phyloP scores from a whole-genome alignment of 2,888 invertebrate genomes.

The Macaria liturata region DNA sequence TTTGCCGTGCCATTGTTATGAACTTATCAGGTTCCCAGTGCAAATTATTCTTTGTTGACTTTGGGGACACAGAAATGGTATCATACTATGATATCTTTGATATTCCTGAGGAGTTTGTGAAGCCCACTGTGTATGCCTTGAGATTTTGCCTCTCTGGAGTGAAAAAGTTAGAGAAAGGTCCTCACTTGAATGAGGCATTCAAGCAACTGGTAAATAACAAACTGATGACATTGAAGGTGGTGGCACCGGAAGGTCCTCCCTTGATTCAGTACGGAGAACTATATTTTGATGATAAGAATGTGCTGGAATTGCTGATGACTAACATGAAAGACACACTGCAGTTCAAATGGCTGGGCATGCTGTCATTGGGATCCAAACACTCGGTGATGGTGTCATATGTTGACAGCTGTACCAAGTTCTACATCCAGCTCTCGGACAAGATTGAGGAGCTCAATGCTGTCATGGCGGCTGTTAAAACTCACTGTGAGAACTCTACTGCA shows the following conservation, averaged over 20 bases:
- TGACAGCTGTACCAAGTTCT: conserved; percentile 88
- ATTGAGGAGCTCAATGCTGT: conserved; percentile 84
- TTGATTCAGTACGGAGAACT: conserved; percentile 90
- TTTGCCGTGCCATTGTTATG: conserved; percentile 90
- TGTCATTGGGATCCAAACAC: conserved; percentile 61
- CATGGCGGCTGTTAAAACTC: conserved; percentile 86
- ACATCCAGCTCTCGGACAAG: conserved; percentile 86
- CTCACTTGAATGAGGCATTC: conserved; percentile 87
- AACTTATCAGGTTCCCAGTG: conserved; percentile 87
- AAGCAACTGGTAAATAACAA: conserved; percentile 86
- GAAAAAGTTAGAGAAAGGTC: conserved; percentile 83
- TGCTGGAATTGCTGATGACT: conserved; percentile 81
- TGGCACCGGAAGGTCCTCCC: conserved; percentile 87
- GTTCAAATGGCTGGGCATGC: conserved; percentile 66
- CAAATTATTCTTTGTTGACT: conserved; percentile 91
- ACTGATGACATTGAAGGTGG: conserved; percentile 85
- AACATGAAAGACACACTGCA: conserved; percentile 70
- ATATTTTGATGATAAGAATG: conserved; percentile 82
- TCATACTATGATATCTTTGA: conserved; percentile 88
- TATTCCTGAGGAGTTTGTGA: conserved; percentile 88
- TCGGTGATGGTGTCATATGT: conserved; percentile 86
- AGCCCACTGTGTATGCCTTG: conserved; percentile 89
- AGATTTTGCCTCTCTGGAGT: conserved; percentile 89
- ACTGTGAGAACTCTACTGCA: conserved; percentile 79
- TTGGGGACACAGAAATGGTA: conserved; percentile 90